Evolutionary conservation across 1,140 invertebrate genomes (phyloP).

Genomic region (Lepidotrigona ventralis): DNA sequence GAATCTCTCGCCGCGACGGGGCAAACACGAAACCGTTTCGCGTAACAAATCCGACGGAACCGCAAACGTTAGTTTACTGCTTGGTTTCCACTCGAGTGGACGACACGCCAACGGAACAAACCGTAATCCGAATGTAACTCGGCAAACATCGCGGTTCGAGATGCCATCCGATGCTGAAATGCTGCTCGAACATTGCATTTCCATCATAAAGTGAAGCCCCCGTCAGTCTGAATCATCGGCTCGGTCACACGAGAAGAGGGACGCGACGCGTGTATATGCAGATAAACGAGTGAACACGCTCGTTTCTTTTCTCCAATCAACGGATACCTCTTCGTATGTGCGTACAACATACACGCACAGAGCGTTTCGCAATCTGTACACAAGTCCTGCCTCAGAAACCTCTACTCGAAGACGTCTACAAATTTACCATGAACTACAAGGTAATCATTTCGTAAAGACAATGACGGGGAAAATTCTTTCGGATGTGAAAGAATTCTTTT

Average conservation of each 20-base stretch:
- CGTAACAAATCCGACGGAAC: slow-evolving; percentile 31
- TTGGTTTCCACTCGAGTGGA: slow-evolving; percentile 37
- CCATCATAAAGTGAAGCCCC: slow-evolving; percentile 30
- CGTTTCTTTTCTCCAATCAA: not conserved
- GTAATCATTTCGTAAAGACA: too few species aligned
- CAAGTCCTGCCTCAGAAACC: not conserved
- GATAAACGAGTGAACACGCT: not conserved
- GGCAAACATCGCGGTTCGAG: slow-evolving; percentile 49
- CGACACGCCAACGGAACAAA: slow-evolving; percentile 46
- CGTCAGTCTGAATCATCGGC: slow-evolving; percentile 1
- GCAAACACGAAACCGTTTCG: slow-evolving; percentile 46
- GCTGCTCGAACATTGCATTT: slow-evolving; percentile 29
- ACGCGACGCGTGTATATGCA: not conserved
- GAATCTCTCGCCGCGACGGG: not conserved
- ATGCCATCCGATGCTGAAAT: slow-evolving; percentile 33
- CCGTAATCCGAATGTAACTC: slow-evolving; percentile 59
- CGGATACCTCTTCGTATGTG: not conserved
- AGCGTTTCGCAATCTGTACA: not conserved
- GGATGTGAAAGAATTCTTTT: too few species aligned
- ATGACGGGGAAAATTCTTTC: too few species aligned
- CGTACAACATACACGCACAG: not conserved
- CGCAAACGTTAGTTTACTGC: slow-evolving; percentile 44
- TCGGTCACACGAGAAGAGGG: not conserved
- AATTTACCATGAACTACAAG: too few species aligned
- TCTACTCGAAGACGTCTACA: not conserved